These are phyloP conservation scores for Donacobius atricapilla DNA, from an alignment of 2,113 vertebrate species.

Conservation along the genomic window DNA sequence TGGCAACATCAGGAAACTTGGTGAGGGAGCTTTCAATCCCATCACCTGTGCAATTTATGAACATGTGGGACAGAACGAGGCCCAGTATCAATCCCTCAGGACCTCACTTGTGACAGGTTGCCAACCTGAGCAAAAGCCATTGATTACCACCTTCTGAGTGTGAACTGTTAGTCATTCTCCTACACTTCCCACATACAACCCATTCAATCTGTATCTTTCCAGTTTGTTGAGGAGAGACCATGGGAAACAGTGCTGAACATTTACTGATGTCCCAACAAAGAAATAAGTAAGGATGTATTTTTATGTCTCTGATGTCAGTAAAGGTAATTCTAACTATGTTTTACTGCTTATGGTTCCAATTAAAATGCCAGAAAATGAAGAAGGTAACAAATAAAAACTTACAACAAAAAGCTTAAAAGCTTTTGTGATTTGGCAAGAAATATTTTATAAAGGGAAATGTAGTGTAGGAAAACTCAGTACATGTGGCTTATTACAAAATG, in stretches of 20 bases:
- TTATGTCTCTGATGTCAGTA: not conserved
- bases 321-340: not conserved
- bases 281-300: not conserved
- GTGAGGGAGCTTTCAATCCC: not conserved
- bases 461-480: not conserved
- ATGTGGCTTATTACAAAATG: not conserved
- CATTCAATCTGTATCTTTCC: not conserved
- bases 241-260: not conserved
- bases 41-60: not conserved
- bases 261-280: not conserved
- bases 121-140: not conserved
- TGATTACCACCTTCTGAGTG: not conserved
- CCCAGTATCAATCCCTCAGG: not conserved
- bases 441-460: not conserved
- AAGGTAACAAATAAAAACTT: not conserved
- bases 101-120: not conserved
- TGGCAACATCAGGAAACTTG: not conserved
- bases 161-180: not conserved
- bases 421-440: not conserved
- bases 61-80: fast-evolving
- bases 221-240: not conserved
- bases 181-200: not conserved
- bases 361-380: not conserved
- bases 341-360: not conserved
- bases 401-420: not conserved